Evolutionary conservation across 2,797 vertebrate species (phyloP), one percentile per base, ranked within the genome.

Genomic region (Pangasius mekongensis): DNA sequence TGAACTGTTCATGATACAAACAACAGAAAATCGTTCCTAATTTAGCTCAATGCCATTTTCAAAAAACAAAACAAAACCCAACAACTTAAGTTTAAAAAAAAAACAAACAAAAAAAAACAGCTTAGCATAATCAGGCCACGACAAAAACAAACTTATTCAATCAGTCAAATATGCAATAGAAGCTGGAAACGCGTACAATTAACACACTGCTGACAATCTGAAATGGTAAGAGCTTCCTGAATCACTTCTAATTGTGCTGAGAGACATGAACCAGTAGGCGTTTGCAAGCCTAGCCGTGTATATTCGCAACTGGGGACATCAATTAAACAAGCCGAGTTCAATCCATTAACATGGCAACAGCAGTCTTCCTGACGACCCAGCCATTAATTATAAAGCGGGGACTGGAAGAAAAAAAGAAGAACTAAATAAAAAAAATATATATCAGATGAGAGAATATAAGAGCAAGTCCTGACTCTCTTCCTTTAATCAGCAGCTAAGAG

Each of bases 321-420:
- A 91, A 88, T 91, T 93, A 94, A 94, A 95, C 93, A 94, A 93
- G 90, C 90, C 67, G 88, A 93, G 94, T 94, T 91, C 89, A 92
- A 94, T 94, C 92, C 90, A 93, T 95, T 95, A 95, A 93, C 90
- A 88, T 74, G 74, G 88, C 92, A 89, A 91, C 91, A 88, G 64
- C 82, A 78, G 89, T 91, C 90, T 91, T 90, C 91, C 88, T 91
- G 92, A 87, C 86, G 87, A 92, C 92, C 90, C 52, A 67, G 83
- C 91, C 93, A 93, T 95, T 95, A 95, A 96, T 96, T 95, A 95
- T 95, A 90, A 92, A 92, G 90, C 92, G 86, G 92, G 91, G 54
- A 87, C 80, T 86, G 11, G 36, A 67, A 24, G 6, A 36, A 10
- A 73, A 80, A 86, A 87, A 83, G 43, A 52, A 93, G 76, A 89